Percentiles rank a stretch among this genome's conserved stretches.
Evolutionary conservation across 2,797 vertebrate species (phyloP).

Genomic region (Prionace glauca): DNA sequence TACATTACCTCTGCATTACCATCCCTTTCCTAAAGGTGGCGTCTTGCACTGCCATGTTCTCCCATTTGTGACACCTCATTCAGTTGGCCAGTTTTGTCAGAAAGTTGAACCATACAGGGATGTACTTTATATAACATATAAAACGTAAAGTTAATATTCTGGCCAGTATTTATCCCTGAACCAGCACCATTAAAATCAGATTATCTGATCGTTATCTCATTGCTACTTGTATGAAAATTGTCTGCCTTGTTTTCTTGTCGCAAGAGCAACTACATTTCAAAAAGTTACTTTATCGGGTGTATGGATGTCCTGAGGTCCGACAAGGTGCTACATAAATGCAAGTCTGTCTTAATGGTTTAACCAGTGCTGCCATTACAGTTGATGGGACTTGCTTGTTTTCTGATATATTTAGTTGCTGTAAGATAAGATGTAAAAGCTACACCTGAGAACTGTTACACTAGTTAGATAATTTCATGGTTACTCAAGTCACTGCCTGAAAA

Average conservation of each 20-base stretch:
- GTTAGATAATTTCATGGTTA: neutral
- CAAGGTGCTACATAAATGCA: neutral
- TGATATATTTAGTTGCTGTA: neutral
- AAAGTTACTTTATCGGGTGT: neutral
- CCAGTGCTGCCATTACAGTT: neutral
- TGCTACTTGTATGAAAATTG: neutral
- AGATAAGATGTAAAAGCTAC: neutral
- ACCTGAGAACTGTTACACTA: neutral
- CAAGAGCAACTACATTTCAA: neutral
- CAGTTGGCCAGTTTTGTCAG: neutral
- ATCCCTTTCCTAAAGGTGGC: neutral
- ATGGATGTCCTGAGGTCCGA: neutral
- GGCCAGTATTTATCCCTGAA: neutral
- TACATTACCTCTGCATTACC: neutral
- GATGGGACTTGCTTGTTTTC: neutral
- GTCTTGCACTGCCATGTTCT: neutral
- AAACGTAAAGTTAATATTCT: neutral
- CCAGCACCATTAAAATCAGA: neutral
- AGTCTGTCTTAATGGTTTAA: neutral
- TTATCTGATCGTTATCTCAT: neutral
- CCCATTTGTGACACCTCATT: neutral
- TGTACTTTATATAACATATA: neutral
- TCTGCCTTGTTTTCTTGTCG: neutral
- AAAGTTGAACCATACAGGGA: no score
- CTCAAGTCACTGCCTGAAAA: neutral